These are phyloP conservation scores for Brachyptera putata DNA, from an alignment of 2,888 invertebrate genomes.

Conservation along the genomic window DNA sequence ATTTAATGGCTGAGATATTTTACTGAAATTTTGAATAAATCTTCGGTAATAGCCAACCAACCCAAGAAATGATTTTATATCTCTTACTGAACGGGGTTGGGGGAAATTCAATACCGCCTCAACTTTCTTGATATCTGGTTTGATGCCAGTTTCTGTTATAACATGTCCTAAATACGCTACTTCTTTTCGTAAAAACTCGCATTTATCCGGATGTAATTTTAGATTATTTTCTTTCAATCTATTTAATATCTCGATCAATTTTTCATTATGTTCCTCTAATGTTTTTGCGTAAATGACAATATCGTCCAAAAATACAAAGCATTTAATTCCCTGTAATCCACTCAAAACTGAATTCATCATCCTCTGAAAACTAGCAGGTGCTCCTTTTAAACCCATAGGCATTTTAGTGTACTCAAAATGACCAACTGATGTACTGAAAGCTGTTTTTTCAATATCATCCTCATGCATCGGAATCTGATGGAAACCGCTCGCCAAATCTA, in stretches of 20 bases:
- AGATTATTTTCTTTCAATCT: conserved; percentile 14
- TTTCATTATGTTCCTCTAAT: conserved; percentile 29
- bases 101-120: no score
- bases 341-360: conserved; percentile 33
- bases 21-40: no score
- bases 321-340: conserved; percentile 30
- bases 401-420: conserved; percentile 11
- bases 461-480: no score
- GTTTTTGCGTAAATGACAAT: conserved; percentile 29
- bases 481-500: no score
- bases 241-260: conserved; percentile 19
- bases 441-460: no score
- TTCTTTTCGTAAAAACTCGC: conserved; percentile 20
- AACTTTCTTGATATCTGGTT: no score
- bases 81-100: no score
- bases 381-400: conserved; percentile 32
- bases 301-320: conserved; percentile 35
- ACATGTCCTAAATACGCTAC: conserved; percentile 28
- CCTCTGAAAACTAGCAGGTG: conserved; percentile 34
- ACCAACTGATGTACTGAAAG: neutral
- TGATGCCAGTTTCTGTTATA: conserved; percentile 25
- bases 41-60: no score
- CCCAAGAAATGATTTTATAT: no score
- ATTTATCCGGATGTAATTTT: conserved; percentile 22
- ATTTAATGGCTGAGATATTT: no score